These are phyloP conservation scores for Deilephila porcellus DNA, from an alignment of 2,888 invertebrate genomes.

Conservation along the genomic window DNA sequence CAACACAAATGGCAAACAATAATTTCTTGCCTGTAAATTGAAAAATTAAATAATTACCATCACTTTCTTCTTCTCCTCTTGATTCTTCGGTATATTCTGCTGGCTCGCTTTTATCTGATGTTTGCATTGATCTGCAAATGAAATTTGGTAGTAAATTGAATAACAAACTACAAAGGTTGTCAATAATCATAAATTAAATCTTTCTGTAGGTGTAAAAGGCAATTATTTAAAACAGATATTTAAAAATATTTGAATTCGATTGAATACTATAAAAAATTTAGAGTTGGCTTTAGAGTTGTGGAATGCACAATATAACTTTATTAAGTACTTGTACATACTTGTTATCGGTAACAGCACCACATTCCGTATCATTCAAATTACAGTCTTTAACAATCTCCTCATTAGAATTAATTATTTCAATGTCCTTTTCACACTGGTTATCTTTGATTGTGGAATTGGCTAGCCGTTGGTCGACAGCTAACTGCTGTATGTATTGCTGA, in stretches of 20 bases:
- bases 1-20: neutral
- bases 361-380: slow-evolving; percentile 67
- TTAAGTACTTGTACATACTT: slow-evolving; percentile 60
- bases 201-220: too few relatives aligned
- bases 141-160: neutral
- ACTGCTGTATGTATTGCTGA: slow-evolving; percentile 98
- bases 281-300: too few relatives aligned
- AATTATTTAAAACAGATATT: neutral
- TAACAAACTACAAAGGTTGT: neutral
- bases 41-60: slow-evolving; percentile 51
- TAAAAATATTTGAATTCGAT: neutral
- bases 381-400: slow-evolving; percentile 59
- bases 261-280: neutral
- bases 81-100: slow-evolving; percentile 62
- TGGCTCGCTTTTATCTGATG: slow-evolving; percentile 59
- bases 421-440: slow-evolving; percentile 51
- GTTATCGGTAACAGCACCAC: slow-evolving; percentile 54
- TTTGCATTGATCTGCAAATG: slow-evolving; percentile 67
- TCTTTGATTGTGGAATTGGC: slow-evolving; percentile 68
- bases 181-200: too few relatives aligned
- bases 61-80: slow-evolving; percentile 72
- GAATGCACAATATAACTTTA: neutral
- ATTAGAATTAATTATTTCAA: slow-evolving; percentile 47
- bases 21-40: neutral
- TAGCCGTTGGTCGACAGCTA: slow-evolving; percentile 84